Percentiles rank a stretch among this genome's conserved stretches.
Evolutionary conservation across 2,113 vertebrate species (phyloP).

Genomic region (Monarcha castaneiventris): DNA sequence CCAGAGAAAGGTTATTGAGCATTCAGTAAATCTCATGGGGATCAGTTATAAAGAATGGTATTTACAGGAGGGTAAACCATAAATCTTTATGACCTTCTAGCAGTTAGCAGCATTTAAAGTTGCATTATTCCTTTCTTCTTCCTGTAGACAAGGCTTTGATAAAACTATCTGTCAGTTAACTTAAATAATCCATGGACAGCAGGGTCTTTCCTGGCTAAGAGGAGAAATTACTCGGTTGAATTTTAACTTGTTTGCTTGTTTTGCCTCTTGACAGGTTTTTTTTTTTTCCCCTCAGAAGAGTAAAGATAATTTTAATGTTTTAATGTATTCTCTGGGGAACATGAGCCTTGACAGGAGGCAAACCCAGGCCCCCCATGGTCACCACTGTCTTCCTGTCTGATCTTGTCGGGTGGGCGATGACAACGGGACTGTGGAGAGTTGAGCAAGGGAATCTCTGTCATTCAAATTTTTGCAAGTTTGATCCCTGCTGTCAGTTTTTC

Average conservation of each 20-base stretch:
- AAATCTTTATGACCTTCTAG: slow-evolving; percentile 69
- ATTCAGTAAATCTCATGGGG: slow-evolving; percentile 51
- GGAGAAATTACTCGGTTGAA: neutral
- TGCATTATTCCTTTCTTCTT: slow-evolving; percentile 51
- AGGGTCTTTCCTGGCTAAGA: neutral
- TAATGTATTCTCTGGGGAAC: neutral
- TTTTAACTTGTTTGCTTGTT: slow-evolving; percentile 36
- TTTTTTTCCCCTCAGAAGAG: neutral
- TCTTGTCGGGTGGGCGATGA: neutral
- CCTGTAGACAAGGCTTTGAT: slow-evolving; percentile 53
- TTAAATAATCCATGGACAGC: slow-evolving; percentile 47
- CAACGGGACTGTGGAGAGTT: slow-evolving; percentile 9
- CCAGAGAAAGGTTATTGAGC: slow-evolving; percentile 59
- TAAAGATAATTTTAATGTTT: slow-evolving; percentile 3
- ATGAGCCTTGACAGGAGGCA: slow-evolving; percentile 1
- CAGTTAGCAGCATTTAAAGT: slow-evolving; percentile 61
- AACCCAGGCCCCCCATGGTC: neutral
- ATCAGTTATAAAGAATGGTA: slow-evolving; percentile 65
- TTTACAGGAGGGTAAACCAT: slow-evolving; percentile 61
- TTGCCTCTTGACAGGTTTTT: neutral
- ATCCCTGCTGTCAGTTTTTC: neutral
- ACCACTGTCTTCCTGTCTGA: neutral
- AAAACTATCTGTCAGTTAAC: slow-evolving; percentile 61
- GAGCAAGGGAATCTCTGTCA: slow-evolving; percentile 23
- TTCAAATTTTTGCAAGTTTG: neutral